A percentile compares a stretch with the other conserved stretches of the same genome.
Conservation (phyloP, 2,797 vertebrate species). For the Lemur catta region DNA sequence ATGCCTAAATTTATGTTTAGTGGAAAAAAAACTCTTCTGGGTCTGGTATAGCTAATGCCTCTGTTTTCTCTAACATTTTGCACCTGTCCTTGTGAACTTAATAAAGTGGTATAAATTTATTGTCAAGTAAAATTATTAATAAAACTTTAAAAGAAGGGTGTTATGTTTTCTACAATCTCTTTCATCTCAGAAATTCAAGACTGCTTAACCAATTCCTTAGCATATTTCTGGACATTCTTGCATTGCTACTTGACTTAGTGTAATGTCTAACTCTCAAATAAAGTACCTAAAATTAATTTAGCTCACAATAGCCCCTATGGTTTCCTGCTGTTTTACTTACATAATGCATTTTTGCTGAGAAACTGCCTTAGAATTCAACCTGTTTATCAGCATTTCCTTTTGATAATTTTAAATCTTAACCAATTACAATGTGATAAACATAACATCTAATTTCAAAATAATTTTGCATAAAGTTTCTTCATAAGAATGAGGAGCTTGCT, state of each 20-base stretch:
- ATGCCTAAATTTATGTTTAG: not conserved
- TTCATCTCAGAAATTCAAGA: constrained; percentile 1
- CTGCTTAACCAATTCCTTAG: not conserved
- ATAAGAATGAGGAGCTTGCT: not conserved
- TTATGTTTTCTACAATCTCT: not conserved
- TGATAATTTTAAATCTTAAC: not conserved
- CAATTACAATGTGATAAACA: not conserved
- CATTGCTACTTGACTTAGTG: not conserved
- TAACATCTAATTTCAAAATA: not conserved
- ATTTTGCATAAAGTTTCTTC: not conserved
- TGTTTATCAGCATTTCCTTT: not conserved
- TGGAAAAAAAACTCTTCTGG: not conserved
- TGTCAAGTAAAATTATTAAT: not conserved
- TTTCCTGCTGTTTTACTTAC: not conserved
- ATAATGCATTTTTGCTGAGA: not conserved
- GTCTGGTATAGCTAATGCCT: not conserved
- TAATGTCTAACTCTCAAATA: not conserved
- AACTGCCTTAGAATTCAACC: not conserved
- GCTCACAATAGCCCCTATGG: not conserved
- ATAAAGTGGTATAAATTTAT: not conserved
- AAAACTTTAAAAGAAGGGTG: constrained; percentile 2
- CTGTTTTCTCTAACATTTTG: not conserved
- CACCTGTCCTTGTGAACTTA: not conserved
- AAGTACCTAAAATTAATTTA: not conserved
- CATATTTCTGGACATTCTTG: not conserved